Conservation (phyloP, 2,113 vertebrate genomes). For the Cyprinodon brontotheroides region DNA sequence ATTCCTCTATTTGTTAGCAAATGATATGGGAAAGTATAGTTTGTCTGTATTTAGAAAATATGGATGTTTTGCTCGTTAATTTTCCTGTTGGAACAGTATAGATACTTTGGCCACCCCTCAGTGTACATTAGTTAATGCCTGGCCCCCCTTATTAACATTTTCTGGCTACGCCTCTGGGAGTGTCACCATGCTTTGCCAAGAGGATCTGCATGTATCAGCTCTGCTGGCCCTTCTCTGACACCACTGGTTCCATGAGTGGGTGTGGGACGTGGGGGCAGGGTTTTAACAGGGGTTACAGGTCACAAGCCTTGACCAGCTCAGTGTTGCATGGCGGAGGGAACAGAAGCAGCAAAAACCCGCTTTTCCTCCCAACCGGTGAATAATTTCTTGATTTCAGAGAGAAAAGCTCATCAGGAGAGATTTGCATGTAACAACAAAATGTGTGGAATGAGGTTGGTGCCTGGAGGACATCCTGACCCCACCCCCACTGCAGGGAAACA, state of each 20-base stretch:
- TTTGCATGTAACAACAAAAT: not conserved
- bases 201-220: not conserved
- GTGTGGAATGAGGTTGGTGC: not conserved
- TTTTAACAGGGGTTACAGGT: conserved; percentile 79
- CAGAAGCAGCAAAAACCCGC: conserved; percentile 3
- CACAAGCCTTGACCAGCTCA: conserved; percentile 81
- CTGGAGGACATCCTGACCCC: conserved; percentile 49
- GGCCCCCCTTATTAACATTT: no score
- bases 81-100: no score
- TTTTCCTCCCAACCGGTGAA: not conserved
- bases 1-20: no score
- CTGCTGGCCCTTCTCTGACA: not conserved
- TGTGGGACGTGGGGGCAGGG: conserved; percentile 63
- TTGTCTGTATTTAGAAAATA: no score
- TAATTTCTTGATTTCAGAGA: not conserved
- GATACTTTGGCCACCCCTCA: no score
- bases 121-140: no score
- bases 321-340: conserved; percentile 56
- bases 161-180: not conserved
- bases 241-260: not conserved
- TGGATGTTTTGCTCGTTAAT: no score
- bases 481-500: conserved; percentile 68
- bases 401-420: not conserved
- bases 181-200: not conserved
- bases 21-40: no score